These are phyloP conservation scores for Drosophila insularis DNA, from an alignment of 1,140 invertebrate genomes.

Conservation along the genomic window DNA sequence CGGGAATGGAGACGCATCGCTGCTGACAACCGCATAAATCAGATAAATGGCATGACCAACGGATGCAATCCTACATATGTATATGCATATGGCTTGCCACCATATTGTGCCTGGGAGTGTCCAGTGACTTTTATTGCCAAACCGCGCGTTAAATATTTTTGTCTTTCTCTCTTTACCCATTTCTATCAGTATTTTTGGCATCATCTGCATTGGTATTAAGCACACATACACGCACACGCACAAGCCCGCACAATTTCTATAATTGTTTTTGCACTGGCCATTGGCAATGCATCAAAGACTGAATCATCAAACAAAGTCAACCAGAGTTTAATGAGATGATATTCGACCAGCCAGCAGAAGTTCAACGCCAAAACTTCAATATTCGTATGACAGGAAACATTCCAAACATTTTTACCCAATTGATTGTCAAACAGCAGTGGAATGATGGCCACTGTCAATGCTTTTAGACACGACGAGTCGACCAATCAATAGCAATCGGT, in stretches of 20 bases:
- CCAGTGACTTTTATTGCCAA: slow-evolving; percentile 55
- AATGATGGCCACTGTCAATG: not conserved
- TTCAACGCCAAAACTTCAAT: slow-evolving; percentile 1
- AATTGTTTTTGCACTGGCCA: slow-evolving; percentile 35
- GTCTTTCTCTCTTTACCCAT: slow-evolving; percentile 2
- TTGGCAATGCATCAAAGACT: slow-evolving; percentile 16
- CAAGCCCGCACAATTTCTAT: slow-evolving; percentile 33
- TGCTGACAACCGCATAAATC: slow-evolving; percentile 72
- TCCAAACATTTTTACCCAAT: slow-evolving; percentile 1
- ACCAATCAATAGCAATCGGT: not conserved
- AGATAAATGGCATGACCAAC: slow-evolving; percentile 54
- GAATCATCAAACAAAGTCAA: slow-evolving; percentile 11
- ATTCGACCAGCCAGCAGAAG: slow-evolving; percentile 5
- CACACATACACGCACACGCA: not conserved
- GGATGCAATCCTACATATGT: slow-evolving; percentile 1
- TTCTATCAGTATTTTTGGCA: slow-evolving; percentile 6
- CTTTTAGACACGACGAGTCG: not conserved
- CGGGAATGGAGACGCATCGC: not conserved
- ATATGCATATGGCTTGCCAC: slow-evolving; percentile 1
- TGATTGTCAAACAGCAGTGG: not conserved
- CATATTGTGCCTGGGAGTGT: slow-evolving; percentile 43
- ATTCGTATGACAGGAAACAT: not conserved
- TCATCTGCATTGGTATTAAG: not conserved
- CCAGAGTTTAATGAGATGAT: slow-evolving; percentile 19
- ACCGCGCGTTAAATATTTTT: slow-evolving; percentile 60